These are phyloP conservation scores for Condylostylus longicornis DNA, from an alignment of 1,140 invertebrate genomes.

Conservation along the genomic window DNA sequence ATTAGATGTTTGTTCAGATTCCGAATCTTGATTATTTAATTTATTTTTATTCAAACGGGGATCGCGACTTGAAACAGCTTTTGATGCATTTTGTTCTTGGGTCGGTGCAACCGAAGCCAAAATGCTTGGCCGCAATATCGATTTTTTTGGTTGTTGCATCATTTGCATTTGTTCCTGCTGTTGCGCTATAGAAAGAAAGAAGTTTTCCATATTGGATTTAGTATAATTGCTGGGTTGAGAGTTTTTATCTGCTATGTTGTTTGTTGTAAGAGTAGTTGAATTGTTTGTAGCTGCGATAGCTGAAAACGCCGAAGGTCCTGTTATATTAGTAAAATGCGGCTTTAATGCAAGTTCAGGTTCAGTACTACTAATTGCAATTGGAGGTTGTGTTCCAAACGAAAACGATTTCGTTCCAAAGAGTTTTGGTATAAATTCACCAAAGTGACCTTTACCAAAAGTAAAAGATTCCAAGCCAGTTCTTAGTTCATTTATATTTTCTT, in stretches of 20 bases:
- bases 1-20: no score
- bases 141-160: not conserved
- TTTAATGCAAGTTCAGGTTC: not conserved
- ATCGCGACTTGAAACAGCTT: slow-evolving; percentile 22
- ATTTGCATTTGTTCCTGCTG: not conserved
- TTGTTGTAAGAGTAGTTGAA: not conserved
- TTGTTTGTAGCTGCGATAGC: slow-evolving; percentile 4
- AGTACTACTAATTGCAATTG: not conserved
- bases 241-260: not conserved
- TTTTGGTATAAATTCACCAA: no score
- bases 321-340: not conserved
- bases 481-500: slow-evolving; percentile 1
- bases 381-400: not conserved
- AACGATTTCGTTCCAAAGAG: no score
- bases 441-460: not conserved
- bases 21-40: slow-evolving; percentile 17
- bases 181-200: not conserved
- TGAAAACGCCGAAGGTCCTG: not conserved
- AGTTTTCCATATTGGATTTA: no score
- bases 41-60: slow-evolving; percentile 28
- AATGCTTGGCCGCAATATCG: slow-evolving; percentile 11
- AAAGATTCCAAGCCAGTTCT: slow-evolving; percentile 1
- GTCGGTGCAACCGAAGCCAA: slow-evolving; percentile 3
- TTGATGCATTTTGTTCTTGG: not conserved
- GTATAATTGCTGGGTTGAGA: not conserved